Percentiles rank a stretch among this genome's conserved stretches.
Evolutionary conservation across 1,140 invertebrate genomes (phyloP).

Genomic region (Magallana angulata): DNA sequence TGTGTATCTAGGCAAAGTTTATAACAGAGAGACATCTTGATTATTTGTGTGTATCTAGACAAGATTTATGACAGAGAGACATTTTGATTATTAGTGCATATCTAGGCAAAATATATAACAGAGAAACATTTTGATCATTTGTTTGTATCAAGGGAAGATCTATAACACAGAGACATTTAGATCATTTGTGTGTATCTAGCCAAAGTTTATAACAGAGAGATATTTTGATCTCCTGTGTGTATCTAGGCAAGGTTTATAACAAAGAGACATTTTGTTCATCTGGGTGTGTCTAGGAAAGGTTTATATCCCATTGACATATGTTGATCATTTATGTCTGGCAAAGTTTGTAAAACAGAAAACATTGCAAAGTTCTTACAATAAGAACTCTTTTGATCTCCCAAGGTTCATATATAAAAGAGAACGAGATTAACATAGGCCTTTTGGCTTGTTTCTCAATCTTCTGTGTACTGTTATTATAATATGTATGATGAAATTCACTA

Average conservation of each 20-base stretch:
- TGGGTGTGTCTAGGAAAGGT: slow-evolving; percentile 23
- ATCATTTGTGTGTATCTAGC: no score
- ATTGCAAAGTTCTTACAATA: no score
- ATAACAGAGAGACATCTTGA: not conserved
- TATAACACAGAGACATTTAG: not conserved
- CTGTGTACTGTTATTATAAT: no score
- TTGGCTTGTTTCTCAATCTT: no score
- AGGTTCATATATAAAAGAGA: no score
- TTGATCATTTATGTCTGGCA: slow-evolving; percentile 53
- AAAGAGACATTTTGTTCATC: slow-evolving; percentile 44
- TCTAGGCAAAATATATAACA: not conserved
- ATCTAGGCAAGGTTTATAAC: not conserved
- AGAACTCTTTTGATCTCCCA: no score
- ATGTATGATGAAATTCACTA: no score
- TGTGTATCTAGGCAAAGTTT: slow-evolving; percentile 5
- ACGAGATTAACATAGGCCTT: no score
- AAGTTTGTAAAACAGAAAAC: not conserved
- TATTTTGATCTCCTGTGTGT: slow-evolving; percentile 48
- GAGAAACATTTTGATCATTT: slow-evolving; percentile 46
- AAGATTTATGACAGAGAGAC: not conserved
- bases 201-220: not conserved
- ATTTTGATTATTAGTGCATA: slow-evolving; percentile 52
- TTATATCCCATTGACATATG: no score
- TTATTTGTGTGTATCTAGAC: slow-evolving; percentile 48
- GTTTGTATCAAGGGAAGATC: slow-evolving; percentile 4